Percentiles rank a stretch among this genome's conserved stretches.
These are phyloP conservation scores for Phenganax subtilis DNA, from an alignment of 92 coral and sea anemone genomes.

Conservation along the genomic window DNA sequence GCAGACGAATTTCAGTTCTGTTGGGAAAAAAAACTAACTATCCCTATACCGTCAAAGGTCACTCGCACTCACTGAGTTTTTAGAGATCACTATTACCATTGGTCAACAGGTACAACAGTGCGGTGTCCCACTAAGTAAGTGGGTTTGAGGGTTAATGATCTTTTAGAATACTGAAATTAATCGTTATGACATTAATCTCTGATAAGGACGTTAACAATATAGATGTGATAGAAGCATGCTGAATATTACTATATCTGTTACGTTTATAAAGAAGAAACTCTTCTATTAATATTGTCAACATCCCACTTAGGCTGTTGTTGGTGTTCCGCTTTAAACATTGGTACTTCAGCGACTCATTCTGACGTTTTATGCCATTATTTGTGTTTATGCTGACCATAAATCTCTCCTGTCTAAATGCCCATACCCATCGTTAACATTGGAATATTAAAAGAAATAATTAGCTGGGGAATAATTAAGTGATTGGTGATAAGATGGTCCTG, in stretches of 20 bases:
- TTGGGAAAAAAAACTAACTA: too few relatives aligned
- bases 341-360: slow-evolving; percentile 56
- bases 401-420: slow-evolving; percentile 59
- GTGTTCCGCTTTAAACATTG: slow-evolving; percentile 45
- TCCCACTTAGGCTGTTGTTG: slow-evolving; percentile 50
- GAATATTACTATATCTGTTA: slow-evolving; percentile 31
- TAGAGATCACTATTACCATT: too few relatives aligned
- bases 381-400: slow-evolving; percentile 58
- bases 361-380: slow-evolving; percentile 64
- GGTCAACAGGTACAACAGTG: too few relatives aligned
- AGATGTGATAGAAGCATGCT: neutral
- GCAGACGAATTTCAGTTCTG: too few relatives aligned
- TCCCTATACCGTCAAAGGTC: too few relatives aligned
- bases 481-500: too few relatives aligned
- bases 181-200: neutral
- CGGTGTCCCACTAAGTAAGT: too few relatives aligned
- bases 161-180: too few relatives aligned
- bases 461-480: too few relatives aligned
- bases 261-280: slow-evolving; percentile 48
- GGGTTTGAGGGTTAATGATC: too few relatives aligned
- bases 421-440: slow-evolving; percentile 53
- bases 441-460: too few relatives aligned
- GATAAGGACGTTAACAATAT: neutral
- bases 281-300: slow-evolving; percentile 48
- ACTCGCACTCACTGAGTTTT: too few relatives aligned